Evolutionary conservation across 2,113 vertebrate genomes (phyloP), one percentile per base, ranked within the genome.

Genomic region (Muntiacus reevesi): DNA sequence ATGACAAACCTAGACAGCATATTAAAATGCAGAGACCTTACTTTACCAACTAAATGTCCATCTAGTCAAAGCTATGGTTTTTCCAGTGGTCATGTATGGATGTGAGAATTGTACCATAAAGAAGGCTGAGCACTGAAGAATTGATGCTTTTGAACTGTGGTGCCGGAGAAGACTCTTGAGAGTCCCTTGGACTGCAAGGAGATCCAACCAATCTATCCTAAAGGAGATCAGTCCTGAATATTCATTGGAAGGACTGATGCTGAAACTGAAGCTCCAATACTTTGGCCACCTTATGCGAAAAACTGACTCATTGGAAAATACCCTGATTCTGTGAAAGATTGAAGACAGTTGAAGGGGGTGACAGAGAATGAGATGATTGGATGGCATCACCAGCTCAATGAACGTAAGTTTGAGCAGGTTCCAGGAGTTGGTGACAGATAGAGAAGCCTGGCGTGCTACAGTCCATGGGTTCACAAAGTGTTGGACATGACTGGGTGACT

Each of bases 41-140:
- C 67, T 71, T 71, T 36, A n/a, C 19, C 1, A 0, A 40, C 64
- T n/a, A 71, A 71, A 71, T 10, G 9, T 40, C 19, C 1, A 0
- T 71, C n/a, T 71, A 36, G n/a, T 36, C 64, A 71, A 23, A 71
- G n/a, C 64, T 36, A 36, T 71, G 64, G 64, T 71, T 71, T 71
- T 36, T 71, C n/a, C 17, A 71, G 17, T 6, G 11, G 64, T 71
- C 17, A 71, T 36, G n/a, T 36, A 21, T 21, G 64, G 9, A 71
- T 71, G 36, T 40, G 36, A 74, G 19, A 74, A 9, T 36, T 71
- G 17, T 36, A 36, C 17, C n/a, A 11, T 71, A 16, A 36, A 71
- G n/a, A 71, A 71, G 9, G 64, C 64, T 36, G 64, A 71, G n/a
- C n/a, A 71, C 64, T 36, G n/a, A 71, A 71, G 64, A 36, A 36